Conservation (phyloP, 2,797 vertebrate species). For the Vespertilio murinus region DNA sequence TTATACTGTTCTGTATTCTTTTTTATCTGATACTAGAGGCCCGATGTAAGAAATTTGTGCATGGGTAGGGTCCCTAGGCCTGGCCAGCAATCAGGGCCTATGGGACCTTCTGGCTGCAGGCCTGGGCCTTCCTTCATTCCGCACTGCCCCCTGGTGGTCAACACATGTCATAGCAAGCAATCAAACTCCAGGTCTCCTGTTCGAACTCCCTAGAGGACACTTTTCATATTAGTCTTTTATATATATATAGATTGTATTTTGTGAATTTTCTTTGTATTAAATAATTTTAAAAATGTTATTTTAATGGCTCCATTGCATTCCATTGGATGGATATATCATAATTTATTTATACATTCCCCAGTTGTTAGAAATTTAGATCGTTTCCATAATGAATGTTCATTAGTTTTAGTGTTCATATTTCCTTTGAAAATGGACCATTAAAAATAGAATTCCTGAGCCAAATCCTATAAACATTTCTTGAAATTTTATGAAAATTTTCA, state of each 20-base stretch:
- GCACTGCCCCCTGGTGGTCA: too few relatives aligned
- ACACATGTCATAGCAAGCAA: too few relatives aligned
- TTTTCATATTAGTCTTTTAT: too few relatives aligned
- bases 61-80: too few relatives aligned
- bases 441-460: conserved; percentile 42
- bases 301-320: neutral
- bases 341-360: conserved; percentile 1
- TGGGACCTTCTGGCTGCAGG: too few relatives aligned
- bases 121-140: too few relatives aligned
- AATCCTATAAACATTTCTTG: conserved; percentile 29
- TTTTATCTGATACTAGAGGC: neutral
- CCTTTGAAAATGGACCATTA: conserved; percentile 40
- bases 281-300: conserved; percentile 34
- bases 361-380: conserved; percentile 32
- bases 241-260: neutral
- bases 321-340: neutral
- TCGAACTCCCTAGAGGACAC: too few relatives aligned
- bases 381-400: conserved; percentile 41
- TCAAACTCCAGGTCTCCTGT: too few relatives aligned
- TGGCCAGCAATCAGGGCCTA: too few relatives aligned
- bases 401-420: conserved; percentile 37
- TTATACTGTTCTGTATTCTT: neutral
- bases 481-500: conserved; percentile 42
- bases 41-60: neutral
- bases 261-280: conserved; percentile 40